phyloP scores from a whole-genome alignment of 2,113 vertebrate genomes.

The Corydoras sp. region DNA sequence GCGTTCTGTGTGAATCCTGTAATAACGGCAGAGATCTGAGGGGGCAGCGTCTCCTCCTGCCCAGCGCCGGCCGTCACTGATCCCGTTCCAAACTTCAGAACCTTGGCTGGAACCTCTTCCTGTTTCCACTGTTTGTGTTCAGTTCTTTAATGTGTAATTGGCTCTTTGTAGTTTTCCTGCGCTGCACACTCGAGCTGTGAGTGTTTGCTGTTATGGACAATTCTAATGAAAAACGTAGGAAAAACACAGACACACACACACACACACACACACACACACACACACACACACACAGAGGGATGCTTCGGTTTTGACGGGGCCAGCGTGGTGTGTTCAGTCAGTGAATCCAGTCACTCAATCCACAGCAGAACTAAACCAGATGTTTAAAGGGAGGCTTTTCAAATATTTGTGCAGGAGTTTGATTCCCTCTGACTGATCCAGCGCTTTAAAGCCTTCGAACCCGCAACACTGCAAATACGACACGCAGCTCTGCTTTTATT shows the following conservation, averaged over 20 bases:
- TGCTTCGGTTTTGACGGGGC: not conserved
- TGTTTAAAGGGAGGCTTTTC: not conserved
- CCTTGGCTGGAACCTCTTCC: constrained; percentile 42
- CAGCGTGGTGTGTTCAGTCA: not conserved
- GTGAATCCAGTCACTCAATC: not conserved
- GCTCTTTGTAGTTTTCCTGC: constrained; percentile 21
- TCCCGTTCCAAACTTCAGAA: constrained; percentile 31
- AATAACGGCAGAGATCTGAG: constrained; percentile 29
- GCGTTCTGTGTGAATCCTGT: constrained; percentile 28
- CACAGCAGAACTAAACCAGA: constrained; percentile 4
- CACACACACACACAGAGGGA: not conserved
- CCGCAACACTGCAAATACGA: not conserved
- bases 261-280: constrained; percentile 1
- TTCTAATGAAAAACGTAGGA: constrained; percentile 19
- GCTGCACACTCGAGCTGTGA: not conserved
- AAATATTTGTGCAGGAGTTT: not conserved
- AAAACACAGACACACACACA: constrained; percentile 27
- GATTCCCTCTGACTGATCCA: not conserved
- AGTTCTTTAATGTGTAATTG: constrained; percentile 36
- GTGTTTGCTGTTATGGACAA: constrained; percentile 43
- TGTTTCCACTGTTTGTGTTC: constrained; percentile 45
- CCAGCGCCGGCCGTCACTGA: constrained; percentile 1
- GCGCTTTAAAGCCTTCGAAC: not conserved
- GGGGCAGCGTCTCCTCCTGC: not conserved
- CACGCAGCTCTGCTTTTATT: not conserved